A percentile compares a stretch with the other conserved stretches of the same genome.
Evolutionary conservation across 2,113 vertebrate species (phyloP).

Genomic region (Cettia cetti): DNA sequence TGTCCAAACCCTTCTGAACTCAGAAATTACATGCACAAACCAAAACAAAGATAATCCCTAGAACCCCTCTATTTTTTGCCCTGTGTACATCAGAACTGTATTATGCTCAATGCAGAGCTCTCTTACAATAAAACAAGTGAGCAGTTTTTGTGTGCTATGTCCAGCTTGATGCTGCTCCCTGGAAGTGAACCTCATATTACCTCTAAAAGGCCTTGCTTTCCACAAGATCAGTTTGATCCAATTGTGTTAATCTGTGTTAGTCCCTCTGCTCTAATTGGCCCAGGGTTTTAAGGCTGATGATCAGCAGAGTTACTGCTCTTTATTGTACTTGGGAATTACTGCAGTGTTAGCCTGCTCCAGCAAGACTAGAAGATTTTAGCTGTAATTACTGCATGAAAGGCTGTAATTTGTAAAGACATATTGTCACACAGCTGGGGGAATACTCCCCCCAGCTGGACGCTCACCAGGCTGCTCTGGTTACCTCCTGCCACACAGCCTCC

Average conservation of each 20-base stretch:
- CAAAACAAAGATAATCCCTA: not conserved
- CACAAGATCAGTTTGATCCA: not conserved
- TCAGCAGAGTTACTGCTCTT: not conserved
- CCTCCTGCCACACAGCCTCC: not conserved
- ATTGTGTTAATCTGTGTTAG: not conserved
- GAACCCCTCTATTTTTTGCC: rapidly evolving
- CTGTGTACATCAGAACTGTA: not conserved
- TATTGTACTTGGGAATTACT: not conserved
- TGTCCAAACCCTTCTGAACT: not conserved
- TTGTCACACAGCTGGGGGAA: not conserved
- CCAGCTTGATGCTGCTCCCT: not conserved
- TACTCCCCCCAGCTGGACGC: not conserved
- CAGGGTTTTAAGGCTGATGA: not conserved
- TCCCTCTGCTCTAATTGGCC: not conserved
- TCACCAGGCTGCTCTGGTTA: not conserved
- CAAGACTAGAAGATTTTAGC: not conserved
- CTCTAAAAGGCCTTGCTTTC: not conserved
- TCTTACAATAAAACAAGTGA: not conserved
- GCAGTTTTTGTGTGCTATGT: not conserved
- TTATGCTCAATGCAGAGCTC: not conserved
- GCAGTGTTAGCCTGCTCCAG: not conserved
- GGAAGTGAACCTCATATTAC: rapidly evolving
- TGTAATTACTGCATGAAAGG: not conserved
- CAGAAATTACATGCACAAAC: not conserved
- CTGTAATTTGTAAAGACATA: not conserved